These are phyloP conservation scores for Mercenaria mercenaria DNA, from an alignment of 1,140 invertebrate genomes.

Conservation along the genomic window DNA sequence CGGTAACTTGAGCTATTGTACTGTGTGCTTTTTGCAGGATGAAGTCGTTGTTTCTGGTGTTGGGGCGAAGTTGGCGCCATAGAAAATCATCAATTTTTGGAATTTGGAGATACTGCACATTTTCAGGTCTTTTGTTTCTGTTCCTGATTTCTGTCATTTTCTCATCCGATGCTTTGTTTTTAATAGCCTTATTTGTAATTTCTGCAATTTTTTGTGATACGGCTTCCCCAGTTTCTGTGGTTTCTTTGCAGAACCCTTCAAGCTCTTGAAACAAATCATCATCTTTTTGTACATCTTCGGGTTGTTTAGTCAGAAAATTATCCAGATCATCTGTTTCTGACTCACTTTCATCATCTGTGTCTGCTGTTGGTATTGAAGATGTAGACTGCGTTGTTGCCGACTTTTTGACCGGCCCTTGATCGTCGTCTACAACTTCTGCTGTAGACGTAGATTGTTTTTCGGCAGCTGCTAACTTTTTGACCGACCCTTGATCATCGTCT, in stretches of 20 bases:
- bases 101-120: not conserved
- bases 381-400: too few relatives aligned
- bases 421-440: too few relatives aligned
- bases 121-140: conserved; percentile 14
- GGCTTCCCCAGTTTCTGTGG: not conserved
- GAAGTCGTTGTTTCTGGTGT: not conserved
- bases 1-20: not conserved
- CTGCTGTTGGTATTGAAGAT: too few relatives aligned
- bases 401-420: too few relatives aligned
- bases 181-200: not conserved
- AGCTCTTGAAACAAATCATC: not conserved
- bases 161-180: not conserved
- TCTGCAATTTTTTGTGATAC: not conserved
- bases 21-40: not conserved
- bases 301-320: too few relatives aligned
- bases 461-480: too few relatives aligned
- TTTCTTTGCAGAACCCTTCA: not conserved
- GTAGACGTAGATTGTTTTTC: too few relatives aligned
- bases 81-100: conserved; percentile 35
- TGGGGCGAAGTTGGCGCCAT: not conserved
- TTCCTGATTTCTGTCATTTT: conserved; percentile 1
- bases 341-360: too few relatives aligned
- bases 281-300: not conserved
- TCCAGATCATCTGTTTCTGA: too few relatives aligned
- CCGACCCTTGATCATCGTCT: too few relatives aligned